A percentile compares a stretch with the other conserved stretches of the same genome.
Conservation (phyloP, 1,140 invertebrate species). For the Cotesia typhae region DNA sequence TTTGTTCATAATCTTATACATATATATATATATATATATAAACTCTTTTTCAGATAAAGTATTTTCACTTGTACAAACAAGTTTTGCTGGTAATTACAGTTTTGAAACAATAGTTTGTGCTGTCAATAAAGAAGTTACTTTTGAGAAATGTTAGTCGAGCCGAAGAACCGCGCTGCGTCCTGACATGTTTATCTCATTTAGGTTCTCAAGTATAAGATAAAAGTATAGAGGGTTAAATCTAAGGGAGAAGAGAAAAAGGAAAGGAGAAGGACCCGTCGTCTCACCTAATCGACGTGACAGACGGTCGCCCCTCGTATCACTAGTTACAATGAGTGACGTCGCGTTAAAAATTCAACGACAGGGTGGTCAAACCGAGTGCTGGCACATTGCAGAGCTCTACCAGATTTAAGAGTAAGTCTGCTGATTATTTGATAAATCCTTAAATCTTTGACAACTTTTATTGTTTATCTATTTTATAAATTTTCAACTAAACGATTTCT, state of each 20-base stretch:
- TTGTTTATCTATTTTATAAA: too few relatives aligned
- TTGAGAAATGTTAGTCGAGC: too few relatives aligned
- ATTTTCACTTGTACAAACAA: too few relatives aligned
- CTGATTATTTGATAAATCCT: background rate
- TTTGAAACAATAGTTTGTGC: too few relatives aligned
- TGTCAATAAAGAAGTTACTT: too few relatives aligned
- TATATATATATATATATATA: too few relatives aligned
- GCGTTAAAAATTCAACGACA: constrained; percentile 44
- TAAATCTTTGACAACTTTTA: constrained; percentile 1
- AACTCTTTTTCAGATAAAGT: too few relatives aligned
- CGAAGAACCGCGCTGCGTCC: background rate
- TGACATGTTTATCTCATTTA: constrained; percentile 2
- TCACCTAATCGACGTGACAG: constrained; percentile 48
- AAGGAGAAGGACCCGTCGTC: constrained; percentile 27
- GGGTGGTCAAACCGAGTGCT: constrained; percentile 24
- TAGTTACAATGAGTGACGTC: constrained; percentile 47
- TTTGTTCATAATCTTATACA: too few relatives aligned
- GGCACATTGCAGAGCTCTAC: constrained; percentile 12
- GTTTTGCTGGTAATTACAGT: too few relatives aligned
- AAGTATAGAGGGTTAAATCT: background rate
- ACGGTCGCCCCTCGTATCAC: constrained; percentile 39
- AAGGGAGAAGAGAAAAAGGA: background rate
- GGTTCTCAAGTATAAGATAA: background rate
- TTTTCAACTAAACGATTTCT: background rate
- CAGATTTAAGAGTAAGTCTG: constrained; percentile 4